phyloP scores from a whole-genome alignment of 1,140 invertebrate species.

The Micrasema longulum region DNA sequence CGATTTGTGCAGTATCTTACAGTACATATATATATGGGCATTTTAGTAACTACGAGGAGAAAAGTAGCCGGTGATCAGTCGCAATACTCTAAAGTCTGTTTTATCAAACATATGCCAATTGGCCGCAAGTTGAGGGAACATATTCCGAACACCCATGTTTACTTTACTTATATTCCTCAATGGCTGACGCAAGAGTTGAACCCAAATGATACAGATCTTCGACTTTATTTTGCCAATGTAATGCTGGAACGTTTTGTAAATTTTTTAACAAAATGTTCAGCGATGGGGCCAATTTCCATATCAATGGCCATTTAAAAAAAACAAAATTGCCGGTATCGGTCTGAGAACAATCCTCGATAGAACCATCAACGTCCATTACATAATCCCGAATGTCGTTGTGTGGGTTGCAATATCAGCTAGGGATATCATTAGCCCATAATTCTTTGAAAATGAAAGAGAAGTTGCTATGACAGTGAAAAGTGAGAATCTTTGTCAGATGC shows the following conservation, averaged over 20 bases:
- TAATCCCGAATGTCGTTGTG: not conserved
- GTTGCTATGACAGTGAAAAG: too few species aligned
- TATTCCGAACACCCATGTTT: too few species aligned
- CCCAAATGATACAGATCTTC: not conserved
- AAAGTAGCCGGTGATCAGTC: too few species aligned
- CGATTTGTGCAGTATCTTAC: too few species aligned
- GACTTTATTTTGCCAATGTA: not conserved
- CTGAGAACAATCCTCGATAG: not conserved
- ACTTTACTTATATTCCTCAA: too few species aligned
- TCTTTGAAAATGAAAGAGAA: not conserved
- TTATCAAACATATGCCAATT: too few species aligned
- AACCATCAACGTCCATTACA: not conserved
- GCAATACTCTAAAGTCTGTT: too few species aligned
- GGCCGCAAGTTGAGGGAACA: too few species aligned
- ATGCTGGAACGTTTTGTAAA: not conserved
- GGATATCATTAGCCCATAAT: not conserved
- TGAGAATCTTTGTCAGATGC: too few species aligned
- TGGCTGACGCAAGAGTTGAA: conserved; percentile 1
- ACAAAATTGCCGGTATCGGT: not conserved
- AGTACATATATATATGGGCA: too few species aligned
- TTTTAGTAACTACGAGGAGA: too few species aligned
- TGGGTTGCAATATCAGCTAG: not conserved
- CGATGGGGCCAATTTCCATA: not conserved
- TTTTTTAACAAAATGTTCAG: not conserved
- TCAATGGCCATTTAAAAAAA: not conserved